Conservation (phyloP, 2,888 invertebrate species). For the Macaria notata region DNA sequence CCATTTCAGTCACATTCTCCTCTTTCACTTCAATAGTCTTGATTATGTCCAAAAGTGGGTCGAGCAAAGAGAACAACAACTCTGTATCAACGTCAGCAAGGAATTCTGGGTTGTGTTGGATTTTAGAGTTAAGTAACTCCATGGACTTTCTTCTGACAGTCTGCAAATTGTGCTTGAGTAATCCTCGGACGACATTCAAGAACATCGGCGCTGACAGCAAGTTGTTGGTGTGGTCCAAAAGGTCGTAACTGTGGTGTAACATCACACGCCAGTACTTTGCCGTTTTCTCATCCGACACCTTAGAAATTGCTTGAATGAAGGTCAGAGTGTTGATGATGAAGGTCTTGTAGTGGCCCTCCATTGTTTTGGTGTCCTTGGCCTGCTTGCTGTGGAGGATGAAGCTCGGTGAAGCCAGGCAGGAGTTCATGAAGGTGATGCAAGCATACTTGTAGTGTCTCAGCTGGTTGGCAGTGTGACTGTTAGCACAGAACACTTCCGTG, state of each 20-base stretch:
- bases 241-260: conserved; percentile 89
- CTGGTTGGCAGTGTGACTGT: conserved; percentile 86
- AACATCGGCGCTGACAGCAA: conserved; percentile 91
- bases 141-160: conserved; percentile 90
- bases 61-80: conserved; percentile 82
- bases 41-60: conserved; percentile 83
- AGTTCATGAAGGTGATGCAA: conserved; percentile 87
- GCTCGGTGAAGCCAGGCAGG: conserved; percentile 85
- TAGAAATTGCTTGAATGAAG: conserved; percentile 85
- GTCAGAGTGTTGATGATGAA: conserved; percentile 86
- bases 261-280: conserved; percentile 93
- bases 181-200: conserved; percentile 87
- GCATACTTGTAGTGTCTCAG: conserved; percentile 93
- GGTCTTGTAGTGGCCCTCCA: conserved; percentile 85
- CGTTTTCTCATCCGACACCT: conserved; percentile 83
- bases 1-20: conserved; percentile 48
- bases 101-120: conserved; percentile 86
- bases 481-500: conserved; percentile 83
- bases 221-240: conserved; percentile 90
- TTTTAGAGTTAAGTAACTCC: conserved; percentile 91
- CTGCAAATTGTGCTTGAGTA: conserved; percentile 86
- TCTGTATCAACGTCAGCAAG: conserved; percentile 77
- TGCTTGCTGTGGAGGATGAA: conserved; percentile 86
- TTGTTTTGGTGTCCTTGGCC: conserved; percentile 66
- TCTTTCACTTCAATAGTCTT: conserved; percentile 72